Evolutionary conservation across 2,113 vertebrate species (phyloP).

Genomic region (Eulemur rufifrons): DNA sequence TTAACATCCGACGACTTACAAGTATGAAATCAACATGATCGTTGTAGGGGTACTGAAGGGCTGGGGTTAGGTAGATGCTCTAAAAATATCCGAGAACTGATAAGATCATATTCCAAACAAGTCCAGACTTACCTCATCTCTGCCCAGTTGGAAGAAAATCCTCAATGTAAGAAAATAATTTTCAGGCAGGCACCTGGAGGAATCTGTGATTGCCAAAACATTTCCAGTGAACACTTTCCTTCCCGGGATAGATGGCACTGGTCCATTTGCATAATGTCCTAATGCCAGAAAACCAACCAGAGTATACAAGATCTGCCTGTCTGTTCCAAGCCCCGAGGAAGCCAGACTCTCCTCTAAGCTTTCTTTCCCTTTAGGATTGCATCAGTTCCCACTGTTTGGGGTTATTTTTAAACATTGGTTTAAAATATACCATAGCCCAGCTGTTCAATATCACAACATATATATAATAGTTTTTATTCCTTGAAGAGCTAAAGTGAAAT

Average conservation of each 20-base stretch:
- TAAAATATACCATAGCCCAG: conserved; percentile 16
- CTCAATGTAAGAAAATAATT: background rate
- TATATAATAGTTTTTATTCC: background rate
- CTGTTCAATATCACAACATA: background rate
- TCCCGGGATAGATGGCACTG: background rate
- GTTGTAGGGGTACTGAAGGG: conserved; percentile 12
- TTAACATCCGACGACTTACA: conserved; percentile 1
- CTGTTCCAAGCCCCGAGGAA: background rate
- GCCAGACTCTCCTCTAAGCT: background rate
- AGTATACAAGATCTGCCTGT: background rate
- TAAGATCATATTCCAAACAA: conserved; percentile 1
- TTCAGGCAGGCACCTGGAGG: background rate
- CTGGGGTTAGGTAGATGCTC: background rate
- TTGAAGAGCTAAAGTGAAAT: conserved; percentile 29
- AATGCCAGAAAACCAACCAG: background rate
- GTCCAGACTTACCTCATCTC: conserved; percentile 1
- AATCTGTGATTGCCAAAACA: background rate
- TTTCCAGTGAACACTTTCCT: conserved; percentile 12
- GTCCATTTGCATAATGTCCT: background rate
- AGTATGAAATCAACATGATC: background rate
- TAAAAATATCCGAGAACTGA: conserved; percentile 35
- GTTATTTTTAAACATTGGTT: conserved; percentile 50
- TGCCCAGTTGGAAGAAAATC: background rate
- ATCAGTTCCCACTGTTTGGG: background rate
- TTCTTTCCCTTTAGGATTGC: background rate